These are phyloP conservation scores for Leptoteleia sp. DNA, from an alignment of 1,140 invertebrate genomes.

Conservation along the genomic window DNA sequence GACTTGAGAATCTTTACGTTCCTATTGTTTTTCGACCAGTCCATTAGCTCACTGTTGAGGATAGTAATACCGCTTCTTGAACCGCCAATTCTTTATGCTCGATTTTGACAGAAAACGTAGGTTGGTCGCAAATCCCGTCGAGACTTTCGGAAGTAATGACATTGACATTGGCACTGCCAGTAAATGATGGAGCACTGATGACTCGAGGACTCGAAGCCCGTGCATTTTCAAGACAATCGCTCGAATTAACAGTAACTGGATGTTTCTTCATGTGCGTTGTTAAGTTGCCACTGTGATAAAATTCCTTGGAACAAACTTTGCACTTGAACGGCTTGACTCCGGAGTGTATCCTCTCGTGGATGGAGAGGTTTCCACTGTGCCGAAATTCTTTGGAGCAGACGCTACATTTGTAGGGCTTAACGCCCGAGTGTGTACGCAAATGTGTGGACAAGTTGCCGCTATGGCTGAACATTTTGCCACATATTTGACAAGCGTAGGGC, in stretches of 20 bases:
- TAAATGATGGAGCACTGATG: slow-evolving; percentile 21
- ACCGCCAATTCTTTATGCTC: slow-evolving; percentile 48
- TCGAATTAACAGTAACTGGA: slow-evolving; percentile 54
- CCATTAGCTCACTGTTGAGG: slow-evolving; percentile 58
- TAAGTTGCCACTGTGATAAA: slow-evolving; percentile 85
- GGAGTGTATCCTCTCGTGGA: slow-evolving; percentile 81
- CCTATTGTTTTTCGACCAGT: neutral
- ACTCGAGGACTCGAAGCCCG: slow-evolving; percentile 27
- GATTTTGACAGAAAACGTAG: slow-evolving; percentile 44
- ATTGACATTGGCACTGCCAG: slow-evolving; percentile 19
- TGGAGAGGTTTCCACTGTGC: slow-evolving; percentile 82
- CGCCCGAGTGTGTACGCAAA: slow-evolving; percentile 82
- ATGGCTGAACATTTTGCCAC: slow-evolving; percentile 83
- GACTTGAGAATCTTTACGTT: slow-evolving; percentile 42
- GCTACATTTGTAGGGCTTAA: slow-evolving; percentile 82
- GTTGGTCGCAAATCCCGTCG: slow-evolving; percentile 24
- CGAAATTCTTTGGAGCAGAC: slow-evolving; percentile 82
- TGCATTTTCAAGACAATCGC: slow-evolving; percentile 30
- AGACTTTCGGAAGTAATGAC: slow-evolving; percentile 15
- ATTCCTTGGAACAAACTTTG: slow-evolving; percentile 86
- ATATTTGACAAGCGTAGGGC: slow-evolving; percentile 84
- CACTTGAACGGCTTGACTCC: slow-evolving; percentile 85
- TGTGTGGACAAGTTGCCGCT: slow-evolving; percentile 83
- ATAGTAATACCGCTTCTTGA: slow-evolving; percentile 47
- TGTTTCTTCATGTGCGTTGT: slow-evolving; percentile 81